phyloP scores from a whole-genome alignment of 2,113 vertebrate species.

The Oxygymnocypris stewartii region DNA sequence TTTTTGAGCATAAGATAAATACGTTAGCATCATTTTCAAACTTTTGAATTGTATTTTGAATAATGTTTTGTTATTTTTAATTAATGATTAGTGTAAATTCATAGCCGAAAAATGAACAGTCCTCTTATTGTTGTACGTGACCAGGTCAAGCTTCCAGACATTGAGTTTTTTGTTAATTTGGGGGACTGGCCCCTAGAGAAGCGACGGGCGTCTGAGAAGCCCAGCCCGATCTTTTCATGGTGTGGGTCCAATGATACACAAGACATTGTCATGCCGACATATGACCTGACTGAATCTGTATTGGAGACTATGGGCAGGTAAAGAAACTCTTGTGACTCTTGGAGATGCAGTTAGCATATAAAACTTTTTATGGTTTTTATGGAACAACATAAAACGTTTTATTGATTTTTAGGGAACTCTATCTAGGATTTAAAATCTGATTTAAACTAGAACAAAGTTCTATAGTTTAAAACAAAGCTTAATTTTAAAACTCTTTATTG shows the following conservation, averaged over 20 bases:
- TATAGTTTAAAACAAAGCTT: background rate
- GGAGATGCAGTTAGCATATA: background rate
- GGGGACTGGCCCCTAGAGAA: constrained; percentile 99
- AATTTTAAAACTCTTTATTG: background rate
- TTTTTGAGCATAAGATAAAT: no score
- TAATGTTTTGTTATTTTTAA: no score
- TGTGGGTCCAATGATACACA: constrained; percentile 91
- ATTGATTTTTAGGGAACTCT: background rate
- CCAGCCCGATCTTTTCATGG: constrained; percentile 97
- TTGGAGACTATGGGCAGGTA: constrained; percentile 98
- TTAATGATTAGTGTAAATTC: background rate
- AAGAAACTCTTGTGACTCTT: background rate
- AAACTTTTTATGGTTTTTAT: background rate
- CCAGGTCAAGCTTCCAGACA: constrained; percentile 89
- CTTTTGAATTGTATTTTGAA: no score
- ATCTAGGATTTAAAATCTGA: background rate
- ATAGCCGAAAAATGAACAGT: background rate
- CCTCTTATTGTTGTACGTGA: constrained; percentile 21
- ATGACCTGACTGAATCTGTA: constrained; percentile 95
- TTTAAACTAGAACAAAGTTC: background rate
- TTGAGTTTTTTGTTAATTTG: constrained; percentile 98
- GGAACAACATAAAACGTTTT: background rate
- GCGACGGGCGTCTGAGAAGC: constrained; percentile 75
- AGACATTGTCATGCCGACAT: constrained; percentile 98
- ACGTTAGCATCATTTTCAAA: no score